A percentile compares a stretch with the other conserved stretches of the same genome.
Conservation (phyloP, 2,888 invertebrate genomes). For the Allolobophora icterica region DNA sequence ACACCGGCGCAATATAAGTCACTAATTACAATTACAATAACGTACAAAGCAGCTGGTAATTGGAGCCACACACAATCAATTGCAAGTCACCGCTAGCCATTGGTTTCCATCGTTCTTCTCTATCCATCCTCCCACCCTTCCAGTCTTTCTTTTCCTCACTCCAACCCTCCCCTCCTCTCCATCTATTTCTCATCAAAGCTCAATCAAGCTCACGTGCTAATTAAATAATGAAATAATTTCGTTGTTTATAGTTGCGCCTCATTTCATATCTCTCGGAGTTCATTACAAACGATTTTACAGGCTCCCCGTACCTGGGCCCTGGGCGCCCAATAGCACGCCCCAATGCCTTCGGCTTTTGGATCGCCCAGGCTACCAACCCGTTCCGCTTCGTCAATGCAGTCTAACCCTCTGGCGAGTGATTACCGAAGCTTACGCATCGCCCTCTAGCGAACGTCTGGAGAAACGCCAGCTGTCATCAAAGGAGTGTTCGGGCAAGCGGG, state of each 20-base stretch:
- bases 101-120: neutral
- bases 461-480: neutral
- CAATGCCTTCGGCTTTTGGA: neutral
- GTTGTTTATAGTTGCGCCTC: neutral
- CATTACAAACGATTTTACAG: neutral
- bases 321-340: neutral
- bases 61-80: no score
- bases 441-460: slow-evolving; percentile 8
- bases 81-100: neutral
- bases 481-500: neutral
- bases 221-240: slow-evolving; percentile 8
- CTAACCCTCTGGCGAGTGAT: slow-evolving; percentile 25
- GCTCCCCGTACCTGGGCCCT: neutral
- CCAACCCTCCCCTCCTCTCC: neutral
- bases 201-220: neutral
- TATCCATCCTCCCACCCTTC: neutral
- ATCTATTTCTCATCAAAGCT: neutral
- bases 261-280: neutral
- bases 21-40: no score
- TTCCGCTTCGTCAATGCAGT: neutral
- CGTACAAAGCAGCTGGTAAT: no score
- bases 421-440: slow-evolving; percentile 18
- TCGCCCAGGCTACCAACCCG: neutral
- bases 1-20: no score
- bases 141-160: no score